These are phyloP conservation scores for Lutraria lutraria DNA, from an alignment of 2,888 invertebrate genomes.

Conservation along the genomic window DNA sequence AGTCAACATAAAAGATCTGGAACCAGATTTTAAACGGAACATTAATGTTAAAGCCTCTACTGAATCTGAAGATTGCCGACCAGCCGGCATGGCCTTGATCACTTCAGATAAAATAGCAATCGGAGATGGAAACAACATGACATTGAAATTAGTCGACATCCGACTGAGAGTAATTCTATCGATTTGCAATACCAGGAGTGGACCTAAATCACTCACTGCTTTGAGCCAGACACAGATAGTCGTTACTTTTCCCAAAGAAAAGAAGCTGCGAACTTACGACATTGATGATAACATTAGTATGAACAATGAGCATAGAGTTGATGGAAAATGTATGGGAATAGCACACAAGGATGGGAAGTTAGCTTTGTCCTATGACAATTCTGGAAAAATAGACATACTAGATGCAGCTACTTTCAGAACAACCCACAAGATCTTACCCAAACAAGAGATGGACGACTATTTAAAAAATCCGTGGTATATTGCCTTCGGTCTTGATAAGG, in stretches of 20 bases:
- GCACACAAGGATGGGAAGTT: neutral
- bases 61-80: neutral
- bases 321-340: conserved; percentile 18
- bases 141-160: neutral
- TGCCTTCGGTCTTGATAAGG: conserved; percentile 15
- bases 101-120: neutral
- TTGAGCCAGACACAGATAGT: neutral
- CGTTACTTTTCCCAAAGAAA: neutral
- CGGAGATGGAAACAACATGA: conserved; percentile 16
- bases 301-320: neutral
- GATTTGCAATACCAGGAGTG: neutral
- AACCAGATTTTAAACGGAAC: neutral
- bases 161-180: neutral
- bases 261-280: neutral
- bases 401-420: neutral
- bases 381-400: neutral
- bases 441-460: neutral
- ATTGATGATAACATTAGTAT: neutral
- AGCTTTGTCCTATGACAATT: neutral
- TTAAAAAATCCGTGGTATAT: conserved; percentile 24
- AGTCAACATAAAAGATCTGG: neutral
- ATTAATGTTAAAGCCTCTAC: neutral
- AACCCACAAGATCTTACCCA: neutral
- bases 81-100: neutral
- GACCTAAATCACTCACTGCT: neutral